phyloP scores from a whole-genome alignment of 2,888 invertebrate genomes.

The Achlya flavicornis region DNA sequence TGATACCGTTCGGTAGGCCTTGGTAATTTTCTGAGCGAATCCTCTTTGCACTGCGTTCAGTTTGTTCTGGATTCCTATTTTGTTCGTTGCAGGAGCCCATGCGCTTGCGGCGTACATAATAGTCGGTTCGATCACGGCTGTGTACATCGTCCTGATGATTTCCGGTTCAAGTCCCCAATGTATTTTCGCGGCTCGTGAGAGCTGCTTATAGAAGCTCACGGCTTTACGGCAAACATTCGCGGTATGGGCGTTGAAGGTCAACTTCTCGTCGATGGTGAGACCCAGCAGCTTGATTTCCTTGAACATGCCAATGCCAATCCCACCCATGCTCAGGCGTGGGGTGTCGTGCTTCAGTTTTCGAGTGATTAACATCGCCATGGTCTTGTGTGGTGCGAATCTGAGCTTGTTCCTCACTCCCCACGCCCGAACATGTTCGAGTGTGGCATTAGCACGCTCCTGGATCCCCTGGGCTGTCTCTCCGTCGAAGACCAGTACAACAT shows the following conservation, averaged over 20 bases:
- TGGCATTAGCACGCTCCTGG: conserved; percentile 11
- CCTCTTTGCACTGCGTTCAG: no score
- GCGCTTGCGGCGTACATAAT: neutral
- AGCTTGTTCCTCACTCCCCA: conserved; percentile 16
- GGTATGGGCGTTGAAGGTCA: conserved; percentile 5
- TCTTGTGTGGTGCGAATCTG: conserved; percentile 5
- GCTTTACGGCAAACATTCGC: neutral
- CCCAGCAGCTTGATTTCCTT: conserved; percentile 11
- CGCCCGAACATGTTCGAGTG: neutral
- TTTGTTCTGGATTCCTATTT: no score
- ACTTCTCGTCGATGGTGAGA: conserved; percentile 1
- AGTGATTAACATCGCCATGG: conserved; percentile 11
- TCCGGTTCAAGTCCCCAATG: no score
- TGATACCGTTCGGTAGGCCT: no score
- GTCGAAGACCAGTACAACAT: conserved; percentile 17
- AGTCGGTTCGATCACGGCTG: no score
- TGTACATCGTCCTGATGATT: no score
- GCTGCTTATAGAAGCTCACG: conserved; percentile 14
- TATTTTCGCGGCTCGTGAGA: conserved; percentile 14
- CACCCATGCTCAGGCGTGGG: neutral
- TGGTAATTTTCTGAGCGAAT: no score
- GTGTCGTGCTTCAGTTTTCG: conserved; percentile 8
- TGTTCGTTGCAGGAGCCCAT: conserved; percentile 3
- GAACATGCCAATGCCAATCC: neutral
- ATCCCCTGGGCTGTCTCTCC: conserved; percentile 17